A percentile compares a stretch with the other conserved stretches of the same genome.
Evolutionary conservation across 2,888 invertebrate species (phyloP).

Genomic region (Xylota sylvarum): DNA sequence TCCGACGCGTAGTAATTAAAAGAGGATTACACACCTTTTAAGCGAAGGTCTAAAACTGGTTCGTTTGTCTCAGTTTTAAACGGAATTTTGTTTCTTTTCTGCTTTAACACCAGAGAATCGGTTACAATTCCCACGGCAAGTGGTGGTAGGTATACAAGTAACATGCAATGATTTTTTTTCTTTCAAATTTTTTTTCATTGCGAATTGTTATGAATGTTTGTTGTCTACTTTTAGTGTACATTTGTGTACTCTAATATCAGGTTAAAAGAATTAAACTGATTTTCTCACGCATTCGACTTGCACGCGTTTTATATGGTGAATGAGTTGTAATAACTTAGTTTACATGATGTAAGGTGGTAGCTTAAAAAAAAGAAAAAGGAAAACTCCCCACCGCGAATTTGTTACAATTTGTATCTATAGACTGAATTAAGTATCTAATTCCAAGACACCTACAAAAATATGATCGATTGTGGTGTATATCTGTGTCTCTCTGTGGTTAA

Average conservation of each 20-base stretch:
- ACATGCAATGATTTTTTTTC: slow-evolving; percentile 56
- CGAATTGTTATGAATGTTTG: slow-evolving; percentile 54
- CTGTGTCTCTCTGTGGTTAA: neutral
- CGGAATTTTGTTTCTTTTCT: slow-evolving; percentile 53
- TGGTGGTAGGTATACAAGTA: too few species aligned
- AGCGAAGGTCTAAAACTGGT: slow-evolving; percentile 69
- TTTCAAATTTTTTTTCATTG: slow-evolving; percentile 25
- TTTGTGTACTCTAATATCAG: slow-evolving; percentile 6
- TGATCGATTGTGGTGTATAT: neutral
- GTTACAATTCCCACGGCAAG: slow-evolving; percentile 68
- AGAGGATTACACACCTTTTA: slow-evolving; percentile 73
- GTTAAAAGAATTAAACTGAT: slow-evolving; percentile 50
- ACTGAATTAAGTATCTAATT: slow-evolving; percentile 20
- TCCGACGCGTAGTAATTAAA: slow-evolving; percentile 74
- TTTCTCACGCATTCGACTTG: slow-evolving; percentile 66
- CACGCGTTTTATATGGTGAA: slow-evolving; percentile 27
- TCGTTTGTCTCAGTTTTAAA: slow-evolving; percentile 59
- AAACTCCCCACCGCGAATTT: slow-evolving; percentile 29
- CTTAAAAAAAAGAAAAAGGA: neutral
- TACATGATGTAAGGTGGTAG: slow-evolving; percentile 22
- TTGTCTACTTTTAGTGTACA: slow-evolving; percentile 3
- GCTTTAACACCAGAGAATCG: slow-evolving; percentile 28
- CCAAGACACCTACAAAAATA: neutral
- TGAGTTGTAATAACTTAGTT: slow-evolving; percentile 28
- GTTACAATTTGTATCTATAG: slow-evolving; percentile 20